Base-by-base conservation (phyloP, 2,113 vertebrate genomes). In the Camelus bactrianus region DNA sequence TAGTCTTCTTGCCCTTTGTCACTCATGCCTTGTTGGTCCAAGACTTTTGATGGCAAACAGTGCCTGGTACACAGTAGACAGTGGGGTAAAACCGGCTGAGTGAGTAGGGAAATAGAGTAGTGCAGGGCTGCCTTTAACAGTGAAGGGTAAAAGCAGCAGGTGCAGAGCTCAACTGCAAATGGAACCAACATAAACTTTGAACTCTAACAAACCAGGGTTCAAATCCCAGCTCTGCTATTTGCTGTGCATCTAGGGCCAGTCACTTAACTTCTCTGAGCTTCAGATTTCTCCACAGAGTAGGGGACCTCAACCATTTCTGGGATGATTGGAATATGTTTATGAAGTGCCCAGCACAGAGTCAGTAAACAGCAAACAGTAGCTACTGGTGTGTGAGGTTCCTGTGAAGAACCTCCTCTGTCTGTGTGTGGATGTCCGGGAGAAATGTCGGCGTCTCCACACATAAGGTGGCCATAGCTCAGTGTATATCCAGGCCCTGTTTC, bases 21-120 rank as follows among this genome's bases (percentile, higher is more conserved):
- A 0, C 9, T 28, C 19, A 22, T 0, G 1, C n/a, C 50, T 42
- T 42, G 4, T 14, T 42, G 6, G 22, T 22, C 26, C 35, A 5
- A 28, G 81, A 35, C 28, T 11, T n/a, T 58, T 6, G 0, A 0
- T 3, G 15, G 62, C 46, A 32, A 35, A 50, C 1, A 54, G 22
- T 30, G 14, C 24, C 30, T 46, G 28, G 50, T 13, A 15, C 5
- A 20, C 14, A 50, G 42, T 26, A 16, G 46, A 5, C 30, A 6
- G n/a, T 48, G 52, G 48, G 24, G 26, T 11, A 4, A 9, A 19
- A 24, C 19, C 22, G 87, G 6, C 42, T 60, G 64, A 48, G 6
- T 22, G 50, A n/a, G 38, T 4, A 32, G 35, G 30, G 24, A 72
- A 38, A n/a, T 15, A 24, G 35, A 32, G 11, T 15, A 38, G 7